Evolutionary conservation across 2,888 invertebrate genomes (phyloP).

Genomic region (Nomada ruficornis): DNA sequence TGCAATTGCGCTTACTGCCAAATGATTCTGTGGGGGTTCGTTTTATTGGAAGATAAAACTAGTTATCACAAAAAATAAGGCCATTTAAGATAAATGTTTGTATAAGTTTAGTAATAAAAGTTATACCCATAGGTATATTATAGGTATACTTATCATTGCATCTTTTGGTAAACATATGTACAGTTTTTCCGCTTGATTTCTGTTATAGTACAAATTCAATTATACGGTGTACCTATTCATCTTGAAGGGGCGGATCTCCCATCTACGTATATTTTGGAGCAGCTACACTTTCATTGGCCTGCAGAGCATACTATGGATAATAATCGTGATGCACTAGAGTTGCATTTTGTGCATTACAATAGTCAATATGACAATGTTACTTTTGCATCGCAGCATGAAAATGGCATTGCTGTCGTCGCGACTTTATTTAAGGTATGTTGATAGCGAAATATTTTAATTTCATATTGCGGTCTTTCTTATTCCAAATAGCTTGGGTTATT

Average conservation of each 20-base stretch:
- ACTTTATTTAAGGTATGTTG: conserved; percentile 86
- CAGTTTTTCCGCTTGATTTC: not conserved
- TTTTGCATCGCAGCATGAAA: conserved; percentile 85
- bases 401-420: conserved; percentile 88
- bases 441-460: not conserved
- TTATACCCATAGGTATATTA: too few species aligned
- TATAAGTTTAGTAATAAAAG: too few species aligned
- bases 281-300: conserved; percentile 94
- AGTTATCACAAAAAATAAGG: too few species aligned
- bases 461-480: too few species aligned
- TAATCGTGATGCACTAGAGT: conserved; percentile 86
- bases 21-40: too few species aligned
- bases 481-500: too few species aligned
- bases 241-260: conserved; percentile 87
- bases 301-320: conserved; percentile 92
- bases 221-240: conserved; percentile 69
- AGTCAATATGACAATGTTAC: conserved; percentile 84
- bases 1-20: too few species aligned
- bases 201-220: conserved; percentile 70
- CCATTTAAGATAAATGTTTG: too few species aligned
- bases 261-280: conserved; percentile 87
- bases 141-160: too few species aligned
- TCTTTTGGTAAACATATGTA: not conserved
- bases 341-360: conserved; percentile 89
- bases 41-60: too few species aligned